Conservation (phyloP, 1,140 invertebrate genomes). For the Heliconius nattereri region DNA sequence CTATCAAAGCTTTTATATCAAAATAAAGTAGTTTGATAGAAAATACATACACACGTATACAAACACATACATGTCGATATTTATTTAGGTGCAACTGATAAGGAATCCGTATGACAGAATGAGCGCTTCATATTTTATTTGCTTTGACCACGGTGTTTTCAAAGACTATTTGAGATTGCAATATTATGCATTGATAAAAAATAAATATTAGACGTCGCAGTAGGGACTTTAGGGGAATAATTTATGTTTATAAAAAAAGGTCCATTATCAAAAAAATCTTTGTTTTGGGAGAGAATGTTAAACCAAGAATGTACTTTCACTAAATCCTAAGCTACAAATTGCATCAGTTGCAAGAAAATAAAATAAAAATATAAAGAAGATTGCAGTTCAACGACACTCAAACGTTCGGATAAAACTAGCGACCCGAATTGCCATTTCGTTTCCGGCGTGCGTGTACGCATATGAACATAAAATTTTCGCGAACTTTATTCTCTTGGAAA, state of each 20-base stretch:
- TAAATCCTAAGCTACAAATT: not conserved
- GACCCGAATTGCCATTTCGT: constrained; percentile 58
- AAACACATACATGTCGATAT: constrained; percentile 45
- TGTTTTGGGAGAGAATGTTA: not conserved
- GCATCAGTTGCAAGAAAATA: not conserved
- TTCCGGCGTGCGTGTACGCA: constrained; percentile 47
- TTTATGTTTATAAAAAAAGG: too few relatives aligned
- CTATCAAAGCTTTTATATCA: constrained; percentile 12
- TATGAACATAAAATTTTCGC: constrained; percentile 31
- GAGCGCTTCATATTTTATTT: constrained; percentile 34
- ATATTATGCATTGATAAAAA: not conserved
- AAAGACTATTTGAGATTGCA: not conserved
- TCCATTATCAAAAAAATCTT: too few relatives aligned
- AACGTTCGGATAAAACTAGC: constrained; percentile 61
- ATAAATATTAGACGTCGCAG: not conserved
- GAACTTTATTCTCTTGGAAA: not conserved
- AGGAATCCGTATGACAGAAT: constrained; percentile 27
- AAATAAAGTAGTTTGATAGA: not conserved
- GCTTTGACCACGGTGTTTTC: not conserved
- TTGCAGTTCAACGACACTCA: constrained; percentile 57
- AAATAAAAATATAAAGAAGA: not conserved
- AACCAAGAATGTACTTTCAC: not conserved
- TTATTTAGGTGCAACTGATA: constrained; percentile 48
- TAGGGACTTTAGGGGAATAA: not conserved
- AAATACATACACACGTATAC: not conserved